Evolutionary conservation across 2,888 invertebrate genomes (phyloP), one percentile per base, ranked within the genome.

Genomic region (Carabus problematicus): DNA sequence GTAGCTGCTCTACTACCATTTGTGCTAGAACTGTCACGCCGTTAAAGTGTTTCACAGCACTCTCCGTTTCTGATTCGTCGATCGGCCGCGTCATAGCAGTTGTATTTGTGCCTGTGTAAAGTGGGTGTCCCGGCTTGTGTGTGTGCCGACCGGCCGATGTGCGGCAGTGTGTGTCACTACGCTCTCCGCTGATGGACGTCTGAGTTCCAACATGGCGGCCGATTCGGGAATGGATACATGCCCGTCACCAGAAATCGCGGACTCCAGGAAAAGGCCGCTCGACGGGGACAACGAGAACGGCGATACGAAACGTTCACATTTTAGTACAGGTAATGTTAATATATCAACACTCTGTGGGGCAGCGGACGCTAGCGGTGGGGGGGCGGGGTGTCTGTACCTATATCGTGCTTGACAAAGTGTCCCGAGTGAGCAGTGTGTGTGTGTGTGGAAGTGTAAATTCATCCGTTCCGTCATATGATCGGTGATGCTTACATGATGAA

Each of bases 191-290:
- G 72, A 75, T 74, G 74, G 73, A 74, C 73, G 72, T 74, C 72
- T 72, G 72, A 74, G 71, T 71, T 64, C 47, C 87, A 90, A 91
- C 86, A 93, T 93, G 93, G 93, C 93, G 87, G 93, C 93, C 85
- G 93, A 93, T 87, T 91, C 92, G 87, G 91, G 91, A 88, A 93
- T 93, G 93, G 93, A 93, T 88, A 92, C 93, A 88, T 93, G 93
- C 88, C 91, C 93, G 84, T 93, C 93, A 87, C 93, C 94, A 85
- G 94, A 94, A 88, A 92, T 92, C 84, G 88, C 90, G 77, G 94
- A 94, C 87, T 93, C 93, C 84, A 90, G 94, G 85, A 94, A 94
- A 87, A 89, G 94, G 84, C 94, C 93, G 78, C 88, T 93, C 80
- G 94, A 94, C 85, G 89, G 89, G 76, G 93, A 93, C 85, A 89